Evolutionary conservation across 1,140 invertebrate genomes (phyloP).

Genomic region (Drosophila sulfurigaster): DNA sequence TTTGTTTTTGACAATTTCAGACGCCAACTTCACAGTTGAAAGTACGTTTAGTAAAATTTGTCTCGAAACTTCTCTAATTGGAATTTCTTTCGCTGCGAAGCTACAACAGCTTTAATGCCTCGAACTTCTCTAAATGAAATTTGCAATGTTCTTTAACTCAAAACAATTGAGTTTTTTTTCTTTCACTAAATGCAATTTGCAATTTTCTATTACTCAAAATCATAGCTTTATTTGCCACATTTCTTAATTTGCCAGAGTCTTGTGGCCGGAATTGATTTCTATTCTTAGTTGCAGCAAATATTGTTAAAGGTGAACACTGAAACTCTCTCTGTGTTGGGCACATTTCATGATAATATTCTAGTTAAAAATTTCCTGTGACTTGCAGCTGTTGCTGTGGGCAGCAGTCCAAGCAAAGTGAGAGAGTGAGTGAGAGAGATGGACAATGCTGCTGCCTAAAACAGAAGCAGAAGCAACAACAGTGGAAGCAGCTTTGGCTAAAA

Average conservation of each 20-base stretch:
- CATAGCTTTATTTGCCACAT: no score
- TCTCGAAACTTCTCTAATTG: background rate
- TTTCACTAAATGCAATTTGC: no score
- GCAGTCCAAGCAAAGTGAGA: constrained; percentile 2
- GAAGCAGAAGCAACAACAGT: constrained; percentile 1
- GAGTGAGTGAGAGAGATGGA: background rate
- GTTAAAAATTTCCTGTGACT: constrained; percentile 6
- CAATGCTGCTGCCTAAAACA: constrained; percentile 1
- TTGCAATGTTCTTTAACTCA: no score
- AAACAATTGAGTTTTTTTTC: no score
- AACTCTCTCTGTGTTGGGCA: background rate
- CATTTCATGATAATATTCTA: background rate
- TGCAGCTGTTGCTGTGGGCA: constrained; percentile 16
- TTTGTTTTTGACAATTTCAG: no score
- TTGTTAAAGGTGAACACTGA: background rate
- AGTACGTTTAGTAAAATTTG: no score
- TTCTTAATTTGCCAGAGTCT: no score
- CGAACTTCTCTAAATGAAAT: no score
- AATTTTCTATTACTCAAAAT: no score
- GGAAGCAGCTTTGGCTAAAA: constrained; percentile 26
- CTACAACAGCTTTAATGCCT: no score
- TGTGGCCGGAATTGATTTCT: no score
- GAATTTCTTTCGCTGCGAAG: background rate
- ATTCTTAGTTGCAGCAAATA: background rate
- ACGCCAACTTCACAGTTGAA: no score